Evolutionary conservation across 2,113 vertebrate species (phyloP).

Genomic region (Ameiurus melas): DNA sequence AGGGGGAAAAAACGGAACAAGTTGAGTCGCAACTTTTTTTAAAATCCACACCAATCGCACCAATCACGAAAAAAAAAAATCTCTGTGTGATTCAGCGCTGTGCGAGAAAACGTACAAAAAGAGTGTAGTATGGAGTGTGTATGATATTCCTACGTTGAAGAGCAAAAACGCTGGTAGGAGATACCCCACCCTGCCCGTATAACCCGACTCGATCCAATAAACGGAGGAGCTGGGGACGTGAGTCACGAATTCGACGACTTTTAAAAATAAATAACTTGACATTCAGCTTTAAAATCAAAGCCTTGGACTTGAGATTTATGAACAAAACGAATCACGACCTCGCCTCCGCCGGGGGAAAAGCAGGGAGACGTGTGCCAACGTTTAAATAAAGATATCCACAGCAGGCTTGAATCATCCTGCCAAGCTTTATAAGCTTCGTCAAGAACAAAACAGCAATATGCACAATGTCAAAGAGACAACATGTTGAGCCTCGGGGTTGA

Average conservation of each 20-base stretch:
- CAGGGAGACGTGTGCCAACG: not conserved
- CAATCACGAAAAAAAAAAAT: no score
- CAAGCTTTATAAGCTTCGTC: not conserved
- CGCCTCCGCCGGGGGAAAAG: not conserved
- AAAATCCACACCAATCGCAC: no score
- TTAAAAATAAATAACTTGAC: not conserved
- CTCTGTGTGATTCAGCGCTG: not conserved
- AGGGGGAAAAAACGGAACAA: no score
- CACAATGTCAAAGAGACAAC: not conserved
- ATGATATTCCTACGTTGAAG: not conserved
- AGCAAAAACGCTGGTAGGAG: not conserved
- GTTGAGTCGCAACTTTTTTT: no score
- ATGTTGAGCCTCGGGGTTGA: not conserved
- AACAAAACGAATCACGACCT: not conserved
- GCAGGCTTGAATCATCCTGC: not conserved
- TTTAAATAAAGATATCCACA: constrained; percentile 20
- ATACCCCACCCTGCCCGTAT: not conserved
- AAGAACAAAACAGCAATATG: not conserved
- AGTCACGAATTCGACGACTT: not conserved
- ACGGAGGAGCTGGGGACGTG: not conserved
- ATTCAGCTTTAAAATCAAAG: not conserved
- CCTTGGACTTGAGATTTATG: constrained; percentile 1
- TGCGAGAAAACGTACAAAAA: not conserved
- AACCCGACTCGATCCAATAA: not conserved
- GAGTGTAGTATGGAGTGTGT: not conserved